Evolutionary conservation across 2,797 vertebrate genomes (phyloP).

Genomic region (Sebastes matsubarae): DNA sequence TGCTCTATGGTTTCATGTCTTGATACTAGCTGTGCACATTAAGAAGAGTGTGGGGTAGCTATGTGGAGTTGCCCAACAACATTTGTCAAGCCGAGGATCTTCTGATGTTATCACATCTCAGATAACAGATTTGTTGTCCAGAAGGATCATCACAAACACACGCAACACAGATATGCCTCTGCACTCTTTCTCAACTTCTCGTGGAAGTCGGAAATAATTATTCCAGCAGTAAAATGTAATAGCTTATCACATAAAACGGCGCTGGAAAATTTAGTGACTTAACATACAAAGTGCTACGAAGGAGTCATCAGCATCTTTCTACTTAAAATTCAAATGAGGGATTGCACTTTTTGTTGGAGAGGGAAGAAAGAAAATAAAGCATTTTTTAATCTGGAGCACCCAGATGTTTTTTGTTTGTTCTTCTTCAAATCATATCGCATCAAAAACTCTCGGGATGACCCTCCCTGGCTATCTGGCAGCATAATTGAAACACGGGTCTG

Average conservation of each 20-base stretch:
- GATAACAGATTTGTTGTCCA: constrained; percentile 69
- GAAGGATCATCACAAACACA: constrained; percentile 65
- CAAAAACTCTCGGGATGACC: not conserved
- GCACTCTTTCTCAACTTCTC: constrained; percentile 8
- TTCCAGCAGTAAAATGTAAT: constrained; percentile 46
- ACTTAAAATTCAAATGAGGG: not conserved
- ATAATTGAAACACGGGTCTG: not conserved
- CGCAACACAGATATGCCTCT: constrained; percentile 47
- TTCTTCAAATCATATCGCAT: not conserved
- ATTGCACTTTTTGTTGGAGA: not conserved
- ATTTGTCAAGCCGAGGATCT: constrained; percentile 59
- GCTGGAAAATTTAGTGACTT: constrained; percentile 14
- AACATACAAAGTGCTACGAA: constrained; percentile 7
- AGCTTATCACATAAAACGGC: constrained; percentile 39
- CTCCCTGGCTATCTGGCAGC: not conserved
- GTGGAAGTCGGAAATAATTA: constrained; percentile 38
- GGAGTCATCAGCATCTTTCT: not conserved
- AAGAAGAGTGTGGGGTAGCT: not conserved
- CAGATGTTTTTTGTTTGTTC: constrained; percentile 7
- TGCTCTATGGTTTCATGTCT: not conserved
- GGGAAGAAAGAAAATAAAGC: not conserved
- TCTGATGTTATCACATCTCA: constrained; percentile 68
- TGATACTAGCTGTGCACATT: not conserved
- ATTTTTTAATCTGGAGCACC: not conserved
- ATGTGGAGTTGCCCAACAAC: constrained; percentile 46